phyloP scores from a whole-genome alignment of 2,888 invertebrate genomes.

The Clistopyga incitator region DNA sequence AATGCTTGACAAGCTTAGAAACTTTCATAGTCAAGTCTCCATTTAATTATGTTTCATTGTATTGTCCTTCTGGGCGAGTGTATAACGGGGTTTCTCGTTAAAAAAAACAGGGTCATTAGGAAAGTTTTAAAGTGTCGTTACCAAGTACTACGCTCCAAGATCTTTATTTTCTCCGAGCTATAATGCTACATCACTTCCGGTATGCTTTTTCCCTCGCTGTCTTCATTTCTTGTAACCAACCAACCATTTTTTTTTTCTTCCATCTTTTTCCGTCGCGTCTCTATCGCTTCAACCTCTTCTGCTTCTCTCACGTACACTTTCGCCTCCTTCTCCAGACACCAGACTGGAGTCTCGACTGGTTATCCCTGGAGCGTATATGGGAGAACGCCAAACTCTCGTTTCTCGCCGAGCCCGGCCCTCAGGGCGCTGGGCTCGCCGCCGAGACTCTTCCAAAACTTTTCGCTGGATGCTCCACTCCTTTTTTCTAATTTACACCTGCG shows the following conservation, averaged over 20 bases:
- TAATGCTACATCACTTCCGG: background rate
- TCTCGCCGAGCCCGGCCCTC: slow-evolving; percentile 54
- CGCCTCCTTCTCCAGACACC: slow-evolving; percentile 18
- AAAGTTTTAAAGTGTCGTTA: slow-evolving; percentile 78
- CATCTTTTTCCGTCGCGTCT: slow-evolving; percentile 18
- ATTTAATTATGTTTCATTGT: background rate
- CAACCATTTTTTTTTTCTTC: slow-evolving; percentile 26
- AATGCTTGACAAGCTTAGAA: background rate
- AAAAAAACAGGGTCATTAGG: slow-evolving; percentile 65
- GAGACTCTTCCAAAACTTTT: slow-evolving; percentile 61
- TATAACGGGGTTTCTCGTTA: slow-evolving; percentile 36
- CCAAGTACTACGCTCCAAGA: slow-evolving; percentile 67
- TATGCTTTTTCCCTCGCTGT: slow-evolving; percentile 31
- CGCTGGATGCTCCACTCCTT: slow-evolving; percentile 54
- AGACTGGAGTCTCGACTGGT: slow-evolving; percentile 43
- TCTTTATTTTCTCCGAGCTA: slow-evolving; percentile 36
- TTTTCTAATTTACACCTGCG: slow-evolving; percentile 78
- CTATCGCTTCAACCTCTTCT: slow-evolving; percentile 19
- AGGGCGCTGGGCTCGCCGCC: slow-evolving; percentile 44
- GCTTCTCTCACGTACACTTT: slow-evolving; percentile 12
- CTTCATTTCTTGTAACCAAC: slow-evolving; percentile 28
- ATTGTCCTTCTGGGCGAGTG: slow-evolving; percentile 18
- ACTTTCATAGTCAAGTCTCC: background rate
- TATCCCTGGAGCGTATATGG: slow-evolving; percentile 59
- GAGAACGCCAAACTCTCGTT: slow-evolving; percentile 64